These are phyloP conservation scores for Lepus oiostolus DNA, from an alignment of 2,797 vertebrate species.

Conservation along the genomic window DNA sequence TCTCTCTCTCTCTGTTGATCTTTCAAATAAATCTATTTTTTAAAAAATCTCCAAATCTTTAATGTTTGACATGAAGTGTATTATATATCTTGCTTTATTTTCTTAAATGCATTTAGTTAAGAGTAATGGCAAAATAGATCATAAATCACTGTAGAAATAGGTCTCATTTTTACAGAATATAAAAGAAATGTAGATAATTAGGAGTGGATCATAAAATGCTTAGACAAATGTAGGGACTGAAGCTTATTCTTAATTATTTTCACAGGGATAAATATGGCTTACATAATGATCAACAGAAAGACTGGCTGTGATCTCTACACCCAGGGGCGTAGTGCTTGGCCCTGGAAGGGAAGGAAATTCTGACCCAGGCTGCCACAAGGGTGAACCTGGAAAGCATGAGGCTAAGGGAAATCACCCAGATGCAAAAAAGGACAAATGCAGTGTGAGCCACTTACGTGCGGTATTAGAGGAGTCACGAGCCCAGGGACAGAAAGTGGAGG, in stretches of 20 bases:
- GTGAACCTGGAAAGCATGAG: background rate
- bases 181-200: constrained; percentile 26
- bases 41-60: background rate
- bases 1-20: no score
- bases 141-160: constrained; percentile 38
- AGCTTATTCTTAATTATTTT: constrained; percentile 44
- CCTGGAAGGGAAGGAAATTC: background rate
- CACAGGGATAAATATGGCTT: background rate
- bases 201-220: constrained; percentile 12
- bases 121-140: constrained; percentile 33
- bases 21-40: no score
- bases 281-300: background rate
- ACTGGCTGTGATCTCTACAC: background rate
- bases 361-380: background rate
- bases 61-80: background rate
- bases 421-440: background rate
- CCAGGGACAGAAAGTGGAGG: background rate
- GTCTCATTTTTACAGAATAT: background rate
- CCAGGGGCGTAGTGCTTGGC: background rate
- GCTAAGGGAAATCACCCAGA: background rate
- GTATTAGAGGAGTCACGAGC: background rate
- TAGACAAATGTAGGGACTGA: background rate
- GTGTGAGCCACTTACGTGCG: background rate
- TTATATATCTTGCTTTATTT: background rate
- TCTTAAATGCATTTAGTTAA: constrained; percentile 16